Base-by-base conservation (phyloP, 2,113 vertebrate genomes). In the Pseudopipra pipra region DNA sequence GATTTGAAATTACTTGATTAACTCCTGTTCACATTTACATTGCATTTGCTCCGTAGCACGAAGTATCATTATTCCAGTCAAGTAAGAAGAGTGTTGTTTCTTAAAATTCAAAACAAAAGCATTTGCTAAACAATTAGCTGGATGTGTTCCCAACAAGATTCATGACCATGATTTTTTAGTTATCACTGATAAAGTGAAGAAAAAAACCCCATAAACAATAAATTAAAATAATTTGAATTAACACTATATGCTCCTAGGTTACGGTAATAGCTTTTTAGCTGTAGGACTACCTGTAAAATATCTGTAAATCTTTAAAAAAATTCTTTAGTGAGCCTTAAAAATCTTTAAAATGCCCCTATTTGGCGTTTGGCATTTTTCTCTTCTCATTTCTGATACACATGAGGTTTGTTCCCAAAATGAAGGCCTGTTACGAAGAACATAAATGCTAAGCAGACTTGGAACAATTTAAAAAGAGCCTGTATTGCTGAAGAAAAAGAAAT, bases 401-500 rank as follows among this genome's bases (percentile, higher is more conserved):
- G 15, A 52, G 16, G 16, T 90, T 89, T 44, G 27, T 72, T 70
- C 9, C 5, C 61, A 65, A 93, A 91, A 83, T 21, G n/a, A 81
- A 52, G n/a, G 62, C 37, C 85, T 84, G 35, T 59, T 74, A 72
- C 5, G 1, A 76, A 46, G 70, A 66, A 21, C 37, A 76, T 21
- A 74, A 94, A 63, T 28, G 44, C 56, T 83, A 77, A 66, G 21
- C 16, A 96, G 71, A 23, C 35, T 81, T 83, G 37, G 39, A 82
- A 67, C 8, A 27, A 37, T 66, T 89, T 70, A 74, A 14, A 70
- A 59, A 82, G 37, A 85, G 49, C 14, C 35, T 37, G 11, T 24
- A 81, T 8, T 76, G 41, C 41, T 59, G 47, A 76, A 93, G 65
- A 73, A 90, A 89, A 87, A 92, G 73, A 90, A 94, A 92, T 52